These are phyloP conservation scores for Ellobium chinense DNA, from an alignment of 2,888 invertebrate genomes.

Conservation along the genomic window DNA sequence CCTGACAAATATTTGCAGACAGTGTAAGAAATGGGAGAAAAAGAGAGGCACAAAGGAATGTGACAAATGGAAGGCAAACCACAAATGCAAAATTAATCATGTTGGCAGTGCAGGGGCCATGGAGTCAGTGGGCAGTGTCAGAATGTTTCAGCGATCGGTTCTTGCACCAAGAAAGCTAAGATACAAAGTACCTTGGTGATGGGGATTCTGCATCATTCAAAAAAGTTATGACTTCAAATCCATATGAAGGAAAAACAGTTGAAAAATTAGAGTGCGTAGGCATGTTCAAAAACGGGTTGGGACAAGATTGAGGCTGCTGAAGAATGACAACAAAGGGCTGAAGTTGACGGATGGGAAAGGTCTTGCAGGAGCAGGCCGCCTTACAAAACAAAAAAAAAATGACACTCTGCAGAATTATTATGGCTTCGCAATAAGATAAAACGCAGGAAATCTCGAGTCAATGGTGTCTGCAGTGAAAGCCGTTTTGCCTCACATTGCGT, in stretches of 20 bases:
- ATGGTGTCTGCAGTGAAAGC: not conserved
- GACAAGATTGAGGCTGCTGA: not conserved
- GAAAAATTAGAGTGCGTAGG: constrained; percentile 18
- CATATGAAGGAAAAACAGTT: not conserved
- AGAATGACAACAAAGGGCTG: not conserved
- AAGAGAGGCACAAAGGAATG: not conserved
- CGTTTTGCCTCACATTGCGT: not conserved
- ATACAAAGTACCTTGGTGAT: constrained; percentile 23
- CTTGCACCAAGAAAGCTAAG: not conserved
- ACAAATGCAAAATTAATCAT: not conserved
- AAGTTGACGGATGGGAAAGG: not conserved
- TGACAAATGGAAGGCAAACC: not conserved
- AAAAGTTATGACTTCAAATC: not conserved
- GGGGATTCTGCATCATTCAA: constrained; percentile 15
- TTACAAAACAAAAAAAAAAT: not conserved
- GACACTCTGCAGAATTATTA: not conserved
- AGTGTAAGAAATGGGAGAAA: not conserved
- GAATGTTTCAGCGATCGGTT: not conserved
- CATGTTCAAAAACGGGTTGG: constrained; percentile 18
- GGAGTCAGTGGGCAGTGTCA: not conserved
- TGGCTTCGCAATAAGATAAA: not conserved
- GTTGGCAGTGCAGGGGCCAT: constrained; percentile 5
- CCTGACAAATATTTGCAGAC: not conserved
- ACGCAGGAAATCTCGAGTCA: not conserved
- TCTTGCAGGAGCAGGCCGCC: not conserved